Evolutionary conservation across 1,140 invertebrate genomes (phyloP), one percentile per base, ranked within the genome.

Genomic region (Drosophila arizonae): DNA sequence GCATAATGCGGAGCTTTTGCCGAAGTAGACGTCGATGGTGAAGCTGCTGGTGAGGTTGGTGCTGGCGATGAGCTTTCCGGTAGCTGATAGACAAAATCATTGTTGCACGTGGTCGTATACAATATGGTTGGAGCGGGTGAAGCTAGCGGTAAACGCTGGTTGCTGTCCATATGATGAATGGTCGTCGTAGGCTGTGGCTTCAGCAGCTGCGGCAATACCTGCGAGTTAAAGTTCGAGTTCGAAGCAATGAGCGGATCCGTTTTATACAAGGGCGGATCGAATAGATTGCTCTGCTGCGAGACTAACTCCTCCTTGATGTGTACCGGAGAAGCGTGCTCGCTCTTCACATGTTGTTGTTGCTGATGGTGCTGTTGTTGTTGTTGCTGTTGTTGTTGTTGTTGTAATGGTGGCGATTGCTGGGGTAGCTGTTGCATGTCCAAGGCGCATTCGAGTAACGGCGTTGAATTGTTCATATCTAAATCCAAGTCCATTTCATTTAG

Each of bases 401-500:
- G 66, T 26, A 72, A 48, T 1, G 69, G 43, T 1, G 67, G 55
- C 6, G 46, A 57, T 9, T 50, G 46, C 39, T 45, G 50, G 3
- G 62, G 50, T 4, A 52, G 60, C 5, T 64, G 68, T 17, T 52
- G 64, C 62, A 69, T 60, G 21, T 79, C 66, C 70, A 64, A 56
- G 6, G 45, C 46, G 24, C 46, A 60, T 45, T 74, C 58, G 13
- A 73, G 43, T 21, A 71, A 24, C 17, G 48, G 66, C 3, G 79
- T 52, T 1, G 54, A 24, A 1, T 63, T 64, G 43, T 80, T 69
- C 67, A 77, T 66, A 6, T 75, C 64, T 4, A 90, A 70, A 66
- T 90, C 79, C 28, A 89, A 48, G 36, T 85, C 78, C 75, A 91
- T 84, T 13, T 89, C 87, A 55, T 76, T 78, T 3, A 91, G 68